Conservation (phyloP, 1,140 invertebrate genomes). For the Thaumatotibia leucotreta region DNA sequence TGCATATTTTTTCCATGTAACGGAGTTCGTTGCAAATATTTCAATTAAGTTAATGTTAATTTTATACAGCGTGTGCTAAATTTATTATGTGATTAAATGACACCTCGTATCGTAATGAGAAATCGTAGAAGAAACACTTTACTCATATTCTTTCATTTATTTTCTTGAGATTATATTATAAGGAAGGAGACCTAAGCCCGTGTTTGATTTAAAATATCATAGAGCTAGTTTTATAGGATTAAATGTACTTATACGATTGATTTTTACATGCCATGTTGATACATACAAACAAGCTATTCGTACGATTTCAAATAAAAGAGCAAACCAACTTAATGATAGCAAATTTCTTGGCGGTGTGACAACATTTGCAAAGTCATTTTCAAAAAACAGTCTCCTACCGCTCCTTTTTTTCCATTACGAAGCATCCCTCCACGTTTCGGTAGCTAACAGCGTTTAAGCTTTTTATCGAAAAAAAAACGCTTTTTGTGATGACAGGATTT, state of each 20-base stretch:
- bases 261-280: too few species aligned
- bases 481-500: slow-evolving; percentile 10
- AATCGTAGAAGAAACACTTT: background rate
- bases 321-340: too few species aligned
- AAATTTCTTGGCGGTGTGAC: background rate
- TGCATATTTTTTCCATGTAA: background rate
- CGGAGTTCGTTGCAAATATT: background rate
- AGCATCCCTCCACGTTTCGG: background rate
- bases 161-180: background rate
- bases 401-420: background rate
- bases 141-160: background rate
- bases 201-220: too few species aligned
- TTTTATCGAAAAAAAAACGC: background rate
- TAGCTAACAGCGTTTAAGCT: background rate
- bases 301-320: too few species aligned
- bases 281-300: too few species aligned
- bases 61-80: background rate
- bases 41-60: slow-evolving; percentile 10
- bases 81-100: slow-evolving; percentile 1
- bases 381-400: background rate
- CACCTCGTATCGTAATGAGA: background rate
- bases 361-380: background rate
- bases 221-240: too few species aligned
- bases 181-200: background rate
- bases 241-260: too few species aligned